phyloP scores from a whole-genome alignment of 2,797 vertebrate species.

The Epinephelus coioides region DNA sequence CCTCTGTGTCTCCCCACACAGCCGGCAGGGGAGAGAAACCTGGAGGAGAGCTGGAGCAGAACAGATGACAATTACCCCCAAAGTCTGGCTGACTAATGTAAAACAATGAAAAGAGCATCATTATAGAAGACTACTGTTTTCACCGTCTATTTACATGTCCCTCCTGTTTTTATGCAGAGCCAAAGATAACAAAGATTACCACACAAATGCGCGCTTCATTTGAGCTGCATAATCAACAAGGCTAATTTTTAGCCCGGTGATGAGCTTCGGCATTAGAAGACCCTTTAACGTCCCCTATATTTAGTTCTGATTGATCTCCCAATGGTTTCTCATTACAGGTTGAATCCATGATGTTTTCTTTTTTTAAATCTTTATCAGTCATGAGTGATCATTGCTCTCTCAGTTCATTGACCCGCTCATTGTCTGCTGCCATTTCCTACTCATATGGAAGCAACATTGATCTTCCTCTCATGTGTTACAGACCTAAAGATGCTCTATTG shows the following conservation, averaged over 20 bases:
- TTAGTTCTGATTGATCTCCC: constrained; percentile 55
- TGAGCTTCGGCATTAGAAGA: constrained; percentile 19
- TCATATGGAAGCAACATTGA: constrained; percentile 9
- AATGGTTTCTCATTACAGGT: constrained; percentile 35
- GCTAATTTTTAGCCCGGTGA: constrained; percentile 8
- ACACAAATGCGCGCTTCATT: constrained; percentile 1
- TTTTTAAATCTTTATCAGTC: constrained; percentile 36
- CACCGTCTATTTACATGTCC: neutral
- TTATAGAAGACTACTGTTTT: neutral
- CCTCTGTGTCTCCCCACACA: constrained; percentile 26
- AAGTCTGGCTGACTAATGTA: constrained; percentile 34
- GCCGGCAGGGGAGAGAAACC: constrained; percentile 30
- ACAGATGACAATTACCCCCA: constrained; percentile 24
- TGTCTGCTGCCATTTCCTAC: constrained; percentile 27
- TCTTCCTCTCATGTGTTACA: constrained; percentile 11
- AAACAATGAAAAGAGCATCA: constrained; percentile 17
- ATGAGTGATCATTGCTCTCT: constrained; percentile 24
- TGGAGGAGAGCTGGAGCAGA: constrained; percentile 34
- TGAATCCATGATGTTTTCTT: neutral
- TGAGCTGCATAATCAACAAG: constrained; percentile 12
- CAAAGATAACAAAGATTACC: constrained; percentile 12
- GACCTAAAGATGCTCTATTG: constrained; percentile 5
- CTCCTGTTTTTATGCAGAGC: neutral
- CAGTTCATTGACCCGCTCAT: constrained; percentile 23
- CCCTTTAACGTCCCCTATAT: constrained; percentile 22